phyloP scores from a whole-genome alignment of 1,140 invertebrate genomes.

The Meloidogyne chitwoodi region DNA sequence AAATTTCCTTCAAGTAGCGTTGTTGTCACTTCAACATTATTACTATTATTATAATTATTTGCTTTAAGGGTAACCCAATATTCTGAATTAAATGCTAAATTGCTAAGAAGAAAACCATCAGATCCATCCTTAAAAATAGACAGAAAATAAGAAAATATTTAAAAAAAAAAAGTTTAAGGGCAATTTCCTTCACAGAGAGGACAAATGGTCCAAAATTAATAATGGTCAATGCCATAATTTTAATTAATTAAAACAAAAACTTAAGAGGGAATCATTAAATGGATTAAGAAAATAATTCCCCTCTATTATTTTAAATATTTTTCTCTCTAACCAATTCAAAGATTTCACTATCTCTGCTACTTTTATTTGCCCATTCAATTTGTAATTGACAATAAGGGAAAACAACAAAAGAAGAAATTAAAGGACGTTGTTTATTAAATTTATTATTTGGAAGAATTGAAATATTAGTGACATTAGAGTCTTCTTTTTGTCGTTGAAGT shows the following conservation, averaged over 20 bases:
- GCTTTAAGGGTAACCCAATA: constrained; percentile 21
- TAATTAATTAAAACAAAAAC: too few relatives aligned
- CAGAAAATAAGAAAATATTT: not conserved
- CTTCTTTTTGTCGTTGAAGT: not conserved
- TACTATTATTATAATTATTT: not conserved
- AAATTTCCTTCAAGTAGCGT: constrained; percentile 12
- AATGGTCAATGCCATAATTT: too few relatives aligned
- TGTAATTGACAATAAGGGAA: constrained; percentile 22
- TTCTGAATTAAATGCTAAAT: constrained; percentile 36
- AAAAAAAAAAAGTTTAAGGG: not conserved
- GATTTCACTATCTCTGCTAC: constrained; percentile 7
- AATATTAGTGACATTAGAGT: not conserved
- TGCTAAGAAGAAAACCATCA: constrained; percentile 38
- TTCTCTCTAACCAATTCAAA: constrained; percentile 21
- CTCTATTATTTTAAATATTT: not conserved
- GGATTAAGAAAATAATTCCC: not conserved
- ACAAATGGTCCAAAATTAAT: not conserved
- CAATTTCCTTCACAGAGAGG: too few relatives aligned
- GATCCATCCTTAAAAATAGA: constrained; percentile 39
- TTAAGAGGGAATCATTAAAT: too few relatives aligned
- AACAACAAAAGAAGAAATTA: not conserved
- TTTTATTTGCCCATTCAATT: constrained; percentile 33
- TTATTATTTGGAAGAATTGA: not conserved
- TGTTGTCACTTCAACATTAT: not conserved
- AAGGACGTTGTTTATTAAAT: not conserved